Base-by-base conservation (phyloP, 2,888 invertebrate genomes). In the Eulithis prunata region DNA sequence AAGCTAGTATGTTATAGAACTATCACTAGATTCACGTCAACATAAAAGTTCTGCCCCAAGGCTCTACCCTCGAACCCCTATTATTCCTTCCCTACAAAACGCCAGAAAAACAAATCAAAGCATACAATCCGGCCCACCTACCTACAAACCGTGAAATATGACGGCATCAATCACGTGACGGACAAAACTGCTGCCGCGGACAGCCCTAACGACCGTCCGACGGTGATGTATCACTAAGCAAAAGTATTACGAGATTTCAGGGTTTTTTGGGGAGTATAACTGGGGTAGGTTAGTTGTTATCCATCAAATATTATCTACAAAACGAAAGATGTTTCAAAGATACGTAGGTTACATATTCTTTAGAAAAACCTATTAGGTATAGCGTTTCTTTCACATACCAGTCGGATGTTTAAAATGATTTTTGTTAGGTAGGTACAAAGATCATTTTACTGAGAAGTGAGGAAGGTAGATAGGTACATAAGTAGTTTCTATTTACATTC, bases 121-220 rank as follows among this genome's bases (percentile, higher is more conserved):
- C 11, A 10, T 13, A 41, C 54, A 38, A 11, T 11, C 41, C 11
- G 21, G 43, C 41, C 43, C 43, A 55, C 56, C 55, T 55, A 55
- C 56, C 55, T 55, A 43, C 45, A 55, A 4, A 63, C 52, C 45
- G 62, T 63, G 57, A 63, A 63, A 63, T 63, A 63, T 56, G 56
- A 43, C 13, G 28, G 51, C 62, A 62, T 62, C 62, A 62, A 62
- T 62, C 62, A 62, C 62, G 8, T 4, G 36, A 52, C 51, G 57
- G 51, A 57, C 63, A 57, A 52, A 57, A 53, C 59, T n/a, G 11
- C 55, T 62, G 55, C 12, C 21, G 46, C 55, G 55, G 61, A 49
- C 49, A 46, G 14, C 43, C 32, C 13, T 52, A 62, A 51, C 64
- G 54, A 58, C 57, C 62, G 14, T 51, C 56, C 32, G 56, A 56